Base-by-base conservation (phyloP, 2,797 vertebrate species). In the Mus spretus region DNA sequence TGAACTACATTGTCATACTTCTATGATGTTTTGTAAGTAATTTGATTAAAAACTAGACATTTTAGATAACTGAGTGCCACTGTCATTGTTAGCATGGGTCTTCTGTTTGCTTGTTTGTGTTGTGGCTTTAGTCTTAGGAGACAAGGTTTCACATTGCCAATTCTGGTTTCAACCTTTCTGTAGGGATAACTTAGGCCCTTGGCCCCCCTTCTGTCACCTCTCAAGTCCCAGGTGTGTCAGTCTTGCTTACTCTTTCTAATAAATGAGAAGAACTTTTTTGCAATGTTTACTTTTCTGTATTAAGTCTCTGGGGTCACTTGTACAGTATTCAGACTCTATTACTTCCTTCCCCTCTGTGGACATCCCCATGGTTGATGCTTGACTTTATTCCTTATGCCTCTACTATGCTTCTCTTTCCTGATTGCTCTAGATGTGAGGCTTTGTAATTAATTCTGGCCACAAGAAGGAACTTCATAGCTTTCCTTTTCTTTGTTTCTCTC, bases 1-100 rank as follows among this genome's bases (percentile, higher is more conserved):
- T 91, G 34, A 47, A 26, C 59, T 61, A 37, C 28, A 37, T n/a
- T 77, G 87, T 89, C 72, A 65, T 70, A 12, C 89, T 96, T 96
- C 57, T 77, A 63, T 81, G 12, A 20, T 79, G 6, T 40, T 59
- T 84, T 70, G 4, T 80, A 77, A 17, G 5, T 80, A n/a, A 57
- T 57, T 61, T 70, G 53, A 59, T 86, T 74, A 12, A 90, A 92
- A 90, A 65, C 15, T 63, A 87, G 26, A 75, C 75, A 53, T 53
- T 67, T 91, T 91, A 65, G 26, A 22, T 77, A 40, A 19, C 31
- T 63, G 53, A 78, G 6, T 67, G 0, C 1, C n/a, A 6, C 8
- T 24, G 7, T 24, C 14, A 2, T 5, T 4, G 9, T 9, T 4
- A 78, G 12, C 15, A 11, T 37, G 61, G 3, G 22, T 24, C 63